A percentile compares a stretch with the other conserved stretches of the same genome.
Evolutionary conservation across 2,797 vertebrate species (phyloP).

Genomic region (Sciurus vulgaris): DNA sequence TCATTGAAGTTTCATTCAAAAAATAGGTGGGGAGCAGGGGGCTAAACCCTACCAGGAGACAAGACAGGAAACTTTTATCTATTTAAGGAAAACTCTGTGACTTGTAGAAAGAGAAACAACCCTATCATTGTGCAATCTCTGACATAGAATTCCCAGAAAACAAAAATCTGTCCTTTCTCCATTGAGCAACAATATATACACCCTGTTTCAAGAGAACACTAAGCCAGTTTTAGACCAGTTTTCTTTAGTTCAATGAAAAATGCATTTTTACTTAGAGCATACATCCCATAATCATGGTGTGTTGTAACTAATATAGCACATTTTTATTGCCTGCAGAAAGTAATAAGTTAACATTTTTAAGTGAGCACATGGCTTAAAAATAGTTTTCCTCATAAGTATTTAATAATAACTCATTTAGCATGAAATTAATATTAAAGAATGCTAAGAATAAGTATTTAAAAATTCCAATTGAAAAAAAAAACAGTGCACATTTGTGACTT

Average conservation of each 20-base stretch:
- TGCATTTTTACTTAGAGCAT: conserved; percentile 64
- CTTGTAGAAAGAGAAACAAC: conserved; percentile 32
- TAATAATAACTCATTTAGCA: conserved; percentile 79
- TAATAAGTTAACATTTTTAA: conserved; percentile 74
- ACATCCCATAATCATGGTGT: conserved; percentile 40
- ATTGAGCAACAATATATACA: conserved; percentile 34
- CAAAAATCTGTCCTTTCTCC: conserved; percentile 47
- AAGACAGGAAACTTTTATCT: not conserved
- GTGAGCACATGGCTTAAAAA: conserved; percentile 76
- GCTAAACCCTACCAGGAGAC: conserved; percentile 32
- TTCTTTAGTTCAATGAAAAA: conserved; percentile 67
- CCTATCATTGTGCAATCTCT: conserved; percentile 34
- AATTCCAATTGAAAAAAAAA: conserved; percentile 68
- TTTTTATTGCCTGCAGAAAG: conserved; percentile 76
- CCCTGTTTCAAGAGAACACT: conserved; percentile 37
- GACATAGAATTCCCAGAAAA: conserved; percentile 57
- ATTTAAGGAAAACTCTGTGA: conserved; percentile 51
- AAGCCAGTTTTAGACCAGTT: conserved; percentile 59
- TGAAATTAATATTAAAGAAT: conserved; percentile 78
- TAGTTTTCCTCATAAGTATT: conserved; percentile 75
- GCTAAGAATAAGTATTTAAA: conserved; percentile 78
- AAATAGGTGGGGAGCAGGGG: too few relatives aligned
- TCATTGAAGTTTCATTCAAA: conserved; percentile 1
- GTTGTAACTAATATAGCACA: conserved; percentile 71
- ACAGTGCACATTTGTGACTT: conserved; percentile 69